phyloP scores from a whole-genome alignment of 2,888 invertebrate genomes.

The Bombylius major region DNA sequence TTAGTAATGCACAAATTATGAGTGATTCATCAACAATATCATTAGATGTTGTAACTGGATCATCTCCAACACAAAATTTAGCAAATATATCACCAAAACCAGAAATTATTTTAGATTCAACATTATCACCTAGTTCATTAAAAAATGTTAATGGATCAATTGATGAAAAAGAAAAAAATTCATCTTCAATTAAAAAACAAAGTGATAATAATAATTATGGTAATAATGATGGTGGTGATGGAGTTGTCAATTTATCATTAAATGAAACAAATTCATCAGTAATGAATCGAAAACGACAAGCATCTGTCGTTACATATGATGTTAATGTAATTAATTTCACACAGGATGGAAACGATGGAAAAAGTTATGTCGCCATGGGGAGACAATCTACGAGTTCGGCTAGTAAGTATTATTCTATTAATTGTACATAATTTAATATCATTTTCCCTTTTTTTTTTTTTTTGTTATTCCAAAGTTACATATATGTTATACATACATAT shows the following conservation, averaged over 20 bases:
- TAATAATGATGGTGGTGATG: constrained; percentile 9
- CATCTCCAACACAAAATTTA: constrained; percentile 22
- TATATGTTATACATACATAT: not conserved
- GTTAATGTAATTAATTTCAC: constrained; percentile 37
- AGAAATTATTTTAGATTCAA: constrained; percentile 36
- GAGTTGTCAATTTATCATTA: constrained; percentile 15
- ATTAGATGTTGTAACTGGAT: constrained; percentile 30
- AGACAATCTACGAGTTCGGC: constrained; percentile 35
- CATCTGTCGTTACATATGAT: constrained; percentile 36
- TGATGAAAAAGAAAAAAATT: constrained; percentile 19
- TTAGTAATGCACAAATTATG: constrained; percentile 16
- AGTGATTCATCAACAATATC: constrained; percentile 36
- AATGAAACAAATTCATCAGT: constrained; percentile 28
- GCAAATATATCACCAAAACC: constrained; percentile 31
- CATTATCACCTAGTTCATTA: constrained; percentile 29
- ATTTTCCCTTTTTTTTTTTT: not conserved
- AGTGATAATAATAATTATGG: constrained; percentile 5
- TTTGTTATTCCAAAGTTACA: too few relatives aligned
- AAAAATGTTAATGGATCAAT: constrained; percentile 19
- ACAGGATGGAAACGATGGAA: constrained; percentile 34
- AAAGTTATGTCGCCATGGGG: constrained; percentile 36
- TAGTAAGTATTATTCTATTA: constrained; percentile 26
- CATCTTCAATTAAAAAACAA: not conserved
- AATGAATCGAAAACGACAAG: constrained; percentile 27
- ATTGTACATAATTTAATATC: too few relatives aligned